Evolutionary conservation across 2,888 invertebrate genomes (phyloP), one percentile per base, ranked within the genome.

Genomic region (Operophtera brumata): DNA sequence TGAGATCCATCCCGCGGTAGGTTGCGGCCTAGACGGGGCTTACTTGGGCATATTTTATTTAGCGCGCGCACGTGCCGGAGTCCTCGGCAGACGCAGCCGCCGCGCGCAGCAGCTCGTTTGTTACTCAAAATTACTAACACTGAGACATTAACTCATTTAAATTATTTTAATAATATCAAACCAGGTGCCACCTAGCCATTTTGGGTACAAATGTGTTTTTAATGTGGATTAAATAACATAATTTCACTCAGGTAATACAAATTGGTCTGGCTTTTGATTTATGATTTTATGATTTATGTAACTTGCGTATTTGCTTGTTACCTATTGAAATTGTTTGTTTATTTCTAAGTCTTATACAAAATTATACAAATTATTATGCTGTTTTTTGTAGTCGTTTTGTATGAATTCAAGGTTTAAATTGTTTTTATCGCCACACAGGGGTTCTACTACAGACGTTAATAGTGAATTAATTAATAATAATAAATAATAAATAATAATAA

Each of bases 1-100:
- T 82, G 75, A 81, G 80, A 79, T 82, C 80, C 81, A 80, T 80
- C 74, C 69, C 67, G 68, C 69, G 70, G 77, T 73, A 71, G 66
- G 71, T 67, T 68, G 73, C 65, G 67, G 69, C 64, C 62, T 69
- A 64, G 67, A 64, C 65, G 66, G 65, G 66, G 71, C 72, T 75
- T 70, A 71, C 76, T 78, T 62, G 72, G 75, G 75, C 72, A 76
- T 80, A 79, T 82, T 84, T 84, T 83, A 84, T 84, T 80, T 82
- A 82, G 74, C 65, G 71, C 64, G 78, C 75, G 79, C 77, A 82
- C 82, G 84, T 82, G 80, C 78, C 77, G 74, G 73, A 73, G 73
- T 74, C 66, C 66, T 59, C 63, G 70, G 62, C 63, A 69, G 69
- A 69, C 75, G 66, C 82, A 80, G 77, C 77, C 77, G 82, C n/a